phyloP scores from a whole-genome alignment of 2,113 vertebrate species.

The Chunga burmeisteri region DNA sequence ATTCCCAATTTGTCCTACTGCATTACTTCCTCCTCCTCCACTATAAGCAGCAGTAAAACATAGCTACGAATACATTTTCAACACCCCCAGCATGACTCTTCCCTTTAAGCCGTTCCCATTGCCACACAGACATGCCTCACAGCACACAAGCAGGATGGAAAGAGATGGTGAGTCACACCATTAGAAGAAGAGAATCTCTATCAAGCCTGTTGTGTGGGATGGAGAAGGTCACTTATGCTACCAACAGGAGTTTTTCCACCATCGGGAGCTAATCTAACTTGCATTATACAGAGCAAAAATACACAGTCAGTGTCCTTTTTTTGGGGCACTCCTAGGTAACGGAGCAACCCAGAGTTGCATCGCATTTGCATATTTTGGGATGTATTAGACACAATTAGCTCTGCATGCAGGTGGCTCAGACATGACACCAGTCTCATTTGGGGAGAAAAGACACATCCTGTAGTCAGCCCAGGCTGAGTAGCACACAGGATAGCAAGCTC shows the following conservation, averaged over 20 bases:
- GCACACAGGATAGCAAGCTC: accelerated
- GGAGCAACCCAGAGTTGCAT: neutral
- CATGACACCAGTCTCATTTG: neutral
- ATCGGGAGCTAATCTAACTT: neutral
- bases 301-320: neutral
- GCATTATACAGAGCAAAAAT: neutral
- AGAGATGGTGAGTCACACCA: neutral
- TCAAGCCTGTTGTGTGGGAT: neutral
- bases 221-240: neutral
- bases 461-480: neutral
- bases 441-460: neutral
- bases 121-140: neutral
- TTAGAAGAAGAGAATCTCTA: neutral
- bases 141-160: neutral
- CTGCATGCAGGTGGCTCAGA: neutral
- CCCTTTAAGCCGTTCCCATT: neutral
- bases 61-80: neutral
- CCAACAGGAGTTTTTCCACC: neutral
- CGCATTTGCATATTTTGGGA: neutral
- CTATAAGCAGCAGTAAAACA: neutral
- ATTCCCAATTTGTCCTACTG: neutral
- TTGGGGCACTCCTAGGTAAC: neutral
- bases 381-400: neutral
- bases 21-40: neutral
- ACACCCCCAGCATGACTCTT: neutral